These are phyloP conservation scores for Latrodectus geometricus DNA, from an alignment of 1,140 invertebrate species.

Conservation along the genomic window DNA sequence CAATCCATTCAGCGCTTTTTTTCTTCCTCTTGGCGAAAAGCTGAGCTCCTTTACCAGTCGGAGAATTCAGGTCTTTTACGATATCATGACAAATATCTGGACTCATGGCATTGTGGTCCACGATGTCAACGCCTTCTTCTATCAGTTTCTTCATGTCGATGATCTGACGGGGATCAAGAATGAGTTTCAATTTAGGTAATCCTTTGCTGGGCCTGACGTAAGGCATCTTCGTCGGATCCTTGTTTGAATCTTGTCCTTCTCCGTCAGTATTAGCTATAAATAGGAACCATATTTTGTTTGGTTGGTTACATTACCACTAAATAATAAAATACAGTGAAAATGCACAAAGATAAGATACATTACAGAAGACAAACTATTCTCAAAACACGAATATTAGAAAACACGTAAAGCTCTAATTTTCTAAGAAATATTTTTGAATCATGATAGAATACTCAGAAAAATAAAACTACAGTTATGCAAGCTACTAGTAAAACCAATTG, in stretches of 20 bases:
- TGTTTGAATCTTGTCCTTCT: background rate
- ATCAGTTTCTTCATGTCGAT: constrained; percentile 76
- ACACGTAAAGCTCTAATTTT: too few relatives aligned
- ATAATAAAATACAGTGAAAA: too few relatives aligned
- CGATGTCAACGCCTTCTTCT: constrained; percentile 73
- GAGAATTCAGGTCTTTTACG: constrained; percentile 81
- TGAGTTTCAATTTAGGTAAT: constrained; percentile 77
- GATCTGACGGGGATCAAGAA: constrained; percentile 84
- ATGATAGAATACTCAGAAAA: too few relatives aligned
- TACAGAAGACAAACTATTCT: too few relatives aligned
- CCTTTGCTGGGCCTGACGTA: constrained; percentile 50
- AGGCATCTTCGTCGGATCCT: constrained; percentile 44
- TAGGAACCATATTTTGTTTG: background rate
- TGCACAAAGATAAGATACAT: too few relatives aligned
- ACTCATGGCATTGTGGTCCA: constrained; percentile 75
- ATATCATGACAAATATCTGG: constrained; percentile 79
- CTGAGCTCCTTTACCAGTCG: constrained; percentile 84
- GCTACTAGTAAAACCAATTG: too few relatives aligned
- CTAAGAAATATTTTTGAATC: too few relatives aligned
- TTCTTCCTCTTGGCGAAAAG: constrained; percentile 88
- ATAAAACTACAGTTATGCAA: too few relatives aligned
- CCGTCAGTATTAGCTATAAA: background rate
- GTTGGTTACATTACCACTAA: too few relatives aligned
- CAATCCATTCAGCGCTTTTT: constrained; percentile 87
- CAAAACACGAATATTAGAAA: too few relatives aligned